Evolutionary conservation across 2,888 invertebrate species (phyloP).

Genomic region (Cheilosia impressa): DNA sequence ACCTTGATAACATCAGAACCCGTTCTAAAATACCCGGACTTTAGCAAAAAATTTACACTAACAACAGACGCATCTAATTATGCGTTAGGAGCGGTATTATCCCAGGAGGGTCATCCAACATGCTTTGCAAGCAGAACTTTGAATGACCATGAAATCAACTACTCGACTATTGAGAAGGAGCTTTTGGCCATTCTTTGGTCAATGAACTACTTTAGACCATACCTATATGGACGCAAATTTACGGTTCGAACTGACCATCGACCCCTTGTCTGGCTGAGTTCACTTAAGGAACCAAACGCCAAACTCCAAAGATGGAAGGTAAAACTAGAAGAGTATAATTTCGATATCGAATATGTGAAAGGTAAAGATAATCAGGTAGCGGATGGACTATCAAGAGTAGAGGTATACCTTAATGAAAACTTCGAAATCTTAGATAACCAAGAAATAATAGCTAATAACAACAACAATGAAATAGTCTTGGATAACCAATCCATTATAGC

Average conservation of each 20-base stretch:
- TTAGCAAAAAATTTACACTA: background rate
- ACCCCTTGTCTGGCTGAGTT: background rate
- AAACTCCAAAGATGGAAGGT: background rate
- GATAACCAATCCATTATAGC: slow-evolving; percentile 8
- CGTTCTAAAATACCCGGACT: slow-evolving; percentile 6
- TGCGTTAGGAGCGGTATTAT: slow-evolving; percentile 1
- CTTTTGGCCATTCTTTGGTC: background rate
- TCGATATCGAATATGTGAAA: background rate
- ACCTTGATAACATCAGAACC: background rate
- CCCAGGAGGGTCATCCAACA: background rate
- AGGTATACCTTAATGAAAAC: background rate
- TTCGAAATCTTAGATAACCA: slow-evolving; percentile 22
- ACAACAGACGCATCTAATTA: slow-evolving; percentile 35
- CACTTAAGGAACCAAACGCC: background rate
- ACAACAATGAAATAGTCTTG: background rate
- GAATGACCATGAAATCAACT: background rate
- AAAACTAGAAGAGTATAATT: background rate
- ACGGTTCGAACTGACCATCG: background rate
- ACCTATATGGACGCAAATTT: background rate
- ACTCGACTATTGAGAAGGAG: background rate
- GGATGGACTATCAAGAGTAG: background rate
- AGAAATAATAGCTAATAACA: slow-evolving; percentile 37
- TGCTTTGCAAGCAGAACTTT: background rate
- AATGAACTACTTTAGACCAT: background rate
- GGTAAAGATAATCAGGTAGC: background rate